Base-by-base conservation (phyloP, 1,140 invertebrate genomes). In the Drosophila paulistorum region DNA sequence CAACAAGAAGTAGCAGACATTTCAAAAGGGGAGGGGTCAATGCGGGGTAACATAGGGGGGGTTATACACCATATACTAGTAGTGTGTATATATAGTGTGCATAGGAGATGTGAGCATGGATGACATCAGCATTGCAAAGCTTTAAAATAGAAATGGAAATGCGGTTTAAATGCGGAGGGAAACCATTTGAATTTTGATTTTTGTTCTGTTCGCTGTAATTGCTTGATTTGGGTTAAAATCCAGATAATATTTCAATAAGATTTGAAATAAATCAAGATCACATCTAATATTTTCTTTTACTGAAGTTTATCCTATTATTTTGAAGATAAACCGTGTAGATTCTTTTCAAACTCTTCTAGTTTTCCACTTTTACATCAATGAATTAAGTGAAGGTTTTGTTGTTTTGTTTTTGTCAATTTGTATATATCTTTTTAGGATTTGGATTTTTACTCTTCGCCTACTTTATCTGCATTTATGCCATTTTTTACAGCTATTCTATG, bases 51-150 rank as follows among this genome's bases (percentile, higher is more conserved):
- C 3, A 11, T 0, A 11, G 11, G 45, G 17, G n/a, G 45, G 45
- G 14, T 7, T 5, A 17, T 48, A 48, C 17, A 48, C 14, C n/a
- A 35, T 7, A 23, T 58, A 37, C 14, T 51, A 51, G 7, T 51
- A 39, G 57, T 59, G 9, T 30, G 30, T 30, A 11, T 59, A 37
- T 39, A 33, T 59, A 59, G 57, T 76, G 68, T 76, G 74, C 74
- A 76, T 76, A 76, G 65, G 63, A 68, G 68, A 63, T 54, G 45
- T 58, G 55, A 58, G 35, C 35, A 35, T 58, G 57, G 57, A 77
- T 77, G 74, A 77, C 74, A 77, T 77, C 74, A 77, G 74, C 74
- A 65, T 20, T 77, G 73, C 74, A 77, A 76, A 26, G 74, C 14
- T 74, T 77, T 39, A 39, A 77, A 70, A 70, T 77, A 77, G 74